phyloP scores from a whole-genome alignment of 92 coral and sea anemone species.

The Zoanthus gigantus region DNA sequence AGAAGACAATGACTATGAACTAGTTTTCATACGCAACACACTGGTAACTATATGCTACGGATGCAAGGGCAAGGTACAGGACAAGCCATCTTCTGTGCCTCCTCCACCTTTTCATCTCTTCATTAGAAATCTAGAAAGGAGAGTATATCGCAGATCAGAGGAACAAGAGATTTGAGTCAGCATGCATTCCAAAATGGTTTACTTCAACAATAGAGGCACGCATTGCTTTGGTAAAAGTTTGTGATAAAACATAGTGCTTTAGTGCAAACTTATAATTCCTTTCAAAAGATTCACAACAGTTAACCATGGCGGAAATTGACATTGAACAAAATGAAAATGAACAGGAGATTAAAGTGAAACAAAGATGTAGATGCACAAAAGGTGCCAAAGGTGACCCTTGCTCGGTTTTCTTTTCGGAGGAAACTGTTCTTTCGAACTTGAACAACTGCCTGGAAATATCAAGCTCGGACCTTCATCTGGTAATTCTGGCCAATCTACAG shows the following conservation, averaged over 20 bases:
- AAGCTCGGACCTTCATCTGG: background rate
- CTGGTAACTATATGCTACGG: conserved; percentile 2
- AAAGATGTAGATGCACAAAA: conserved; percentile 47
- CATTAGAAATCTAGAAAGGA: background rate
- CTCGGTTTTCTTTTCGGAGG: conserved; percentile 37
- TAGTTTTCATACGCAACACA: conserved; percentile 17
- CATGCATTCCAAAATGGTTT: background rate
- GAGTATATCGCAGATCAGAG: background rate
- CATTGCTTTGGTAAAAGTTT: background rate
- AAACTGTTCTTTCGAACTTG: conserved; percentile 22
- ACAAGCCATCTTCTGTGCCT: conserved; percentile 31
- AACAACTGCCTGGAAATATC: conserved; percentile 54
- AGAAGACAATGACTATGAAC: background rate
- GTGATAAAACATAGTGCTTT: background rate
- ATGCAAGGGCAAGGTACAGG: conserved; percentile 29
- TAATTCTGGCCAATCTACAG: background rate
- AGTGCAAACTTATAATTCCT: background rate
- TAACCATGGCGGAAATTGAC: background rate
- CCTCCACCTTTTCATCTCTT: conserved; percentile 6
- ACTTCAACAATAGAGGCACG: background rate
- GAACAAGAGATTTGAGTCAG: background rate
- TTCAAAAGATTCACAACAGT: background rate
- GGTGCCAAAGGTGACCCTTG: conserved; percentile 44
- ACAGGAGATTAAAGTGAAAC: background rate
- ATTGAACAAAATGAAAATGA: background rate